phyloP scores from a whole-genome alignment of 2,797 vertebrate genomes.

The Mus caroli region DNA sequence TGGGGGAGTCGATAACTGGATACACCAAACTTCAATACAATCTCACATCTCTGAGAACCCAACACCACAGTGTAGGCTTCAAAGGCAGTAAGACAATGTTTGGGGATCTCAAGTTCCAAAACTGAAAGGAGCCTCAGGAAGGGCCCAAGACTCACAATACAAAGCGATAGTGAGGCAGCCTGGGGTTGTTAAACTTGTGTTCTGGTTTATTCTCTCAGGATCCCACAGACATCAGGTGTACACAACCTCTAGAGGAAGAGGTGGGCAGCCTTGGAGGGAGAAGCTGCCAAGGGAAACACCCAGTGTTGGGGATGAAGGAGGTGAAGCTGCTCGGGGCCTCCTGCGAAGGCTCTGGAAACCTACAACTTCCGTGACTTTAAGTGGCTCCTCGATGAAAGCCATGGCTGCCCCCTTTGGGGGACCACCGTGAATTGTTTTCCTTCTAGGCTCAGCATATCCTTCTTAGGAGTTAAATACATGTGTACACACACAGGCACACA shows the following conservation, averaged over 20 bases:
- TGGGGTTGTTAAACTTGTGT: accelerated
- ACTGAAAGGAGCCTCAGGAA: conserved; percentile 36
- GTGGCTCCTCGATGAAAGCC: neutral
- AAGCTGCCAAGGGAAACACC: neutral
- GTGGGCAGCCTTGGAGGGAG: neutral
- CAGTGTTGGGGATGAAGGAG: accelerated
- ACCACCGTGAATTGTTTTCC: neutral
- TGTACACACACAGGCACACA: neutral
- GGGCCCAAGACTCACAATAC: neutral
- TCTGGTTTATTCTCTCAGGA: neutral
- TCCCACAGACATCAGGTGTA: neutral
- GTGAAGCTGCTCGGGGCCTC: neutral
- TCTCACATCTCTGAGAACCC: neutral
- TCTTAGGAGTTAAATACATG: neutral
- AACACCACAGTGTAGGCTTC: neutral
- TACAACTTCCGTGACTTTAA: neutral
- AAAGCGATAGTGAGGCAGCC: neutral
- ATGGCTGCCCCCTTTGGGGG: neutral
- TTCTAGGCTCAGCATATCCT: neutral
- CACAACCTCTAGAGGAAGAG: neutral
- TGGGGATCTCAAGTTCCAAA: conserved; percentile 52
- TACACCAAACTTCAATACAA: neutral
- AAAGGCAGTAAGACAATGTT: conserved; percentile 19
- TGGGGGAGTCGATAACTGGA: neutral
- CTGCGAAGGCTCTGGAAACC: neutral